These are phyloP conservation scores for Campopleginae sp. DNA, from an alignment of 2,888 invertebrate genomes.

Conservation along the genomic window DNA sequence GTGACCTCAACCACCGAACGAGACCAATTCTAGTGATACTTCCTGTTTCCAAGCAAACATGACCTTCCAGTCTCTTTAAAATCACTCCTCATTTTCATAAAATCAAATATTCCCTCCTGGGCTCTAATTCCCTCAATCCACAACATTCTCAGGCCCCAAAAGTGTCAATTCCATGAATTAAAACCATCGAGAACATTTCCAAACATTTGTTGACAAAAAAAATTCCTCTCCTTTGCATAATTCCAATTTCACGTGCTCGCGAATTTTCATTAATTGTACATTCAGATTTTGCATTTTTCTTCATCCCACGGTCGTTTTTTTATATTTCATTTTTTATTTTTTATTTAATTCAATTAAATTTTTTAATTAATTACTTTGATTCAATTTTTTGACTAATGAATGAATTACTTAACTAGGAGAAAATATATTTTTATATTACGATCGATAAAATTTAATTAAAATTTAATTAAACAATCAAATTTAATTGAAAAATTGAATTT, in stretches of 20 bases:
- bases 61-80: background rate
- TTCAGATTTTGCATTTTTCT: background rate
- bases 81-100: background rate
- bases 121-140: background rate
- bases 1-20: background rate
- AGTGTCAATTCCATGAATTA: background rate
- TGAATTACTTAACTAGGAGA: too few species aligned
- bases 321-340: too few species aligned
- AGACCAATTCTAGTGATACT: constrained; percentile 21
- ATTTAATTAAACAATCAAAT: too few species aligned
- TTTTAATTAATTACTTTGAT: too few species aligned
- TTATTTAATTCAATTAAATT: too few species aligned
- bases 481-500: too few species aligned
- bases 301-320: background rate
- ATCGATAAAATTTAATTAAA: too few species aligned
- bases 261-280: background rate
- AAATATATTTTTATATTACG: too few species aligned
- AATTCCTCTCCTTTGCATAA: background rate
- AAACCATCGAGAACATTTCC: background rate
- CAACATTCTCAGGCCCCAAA: background rate
- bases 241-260: too few species aligned
- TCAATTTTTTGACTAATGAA: too few species aligned
- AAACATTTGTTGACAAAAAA: background rate
- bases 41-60: constrained; percentile 3
- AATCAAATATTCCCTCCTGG: background rate